These are phyloP conservation scores for Pteronotus mesoamericanus DNA, from an alignment of 2,797 vertebrate genomes.

Conservation along the genomic window DNA sequence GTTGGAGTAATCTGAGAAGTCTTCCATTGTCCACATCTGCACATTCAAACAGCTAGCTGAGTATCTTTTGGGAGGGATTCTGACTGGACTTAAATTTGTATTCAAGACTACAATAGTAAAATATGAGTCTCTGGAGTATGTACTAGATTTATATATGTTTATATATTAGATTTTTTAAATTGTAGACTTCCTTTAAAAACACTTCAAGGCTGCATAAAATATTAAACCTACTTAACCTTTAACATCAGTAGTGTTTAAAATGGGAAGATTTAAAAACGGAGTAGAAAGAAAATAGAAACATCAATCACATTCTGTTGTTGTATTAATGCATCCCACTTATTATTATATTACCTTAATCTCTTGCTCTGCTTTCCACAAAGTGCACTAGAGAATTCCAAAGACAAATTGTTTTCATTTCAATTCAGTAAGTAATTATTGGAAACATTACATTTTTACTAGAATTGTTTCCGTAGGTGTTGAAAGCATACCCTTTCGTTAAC, in stretches of 20 bases:
- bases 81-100: neutral
- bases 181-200: neutral
- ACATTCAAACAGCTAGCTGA: neutral
- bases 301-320: neutral
- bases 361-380: neutral
- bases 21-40: neutral
- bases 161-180: neutral
- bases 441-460: neutral
- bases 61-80: neutral
- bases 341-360: neutral
- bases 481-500: neutral
- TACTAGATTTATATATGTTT: too few species aligned
- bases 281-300: neutral
- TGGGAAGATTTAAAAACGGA: neutral
- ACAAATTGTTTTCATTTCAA: constrained; percentile 8
- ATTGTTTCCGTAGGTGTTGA: neutral
- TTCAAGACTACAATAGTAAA: neutral
- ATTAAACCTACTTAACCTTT: constrained; percentile 7
- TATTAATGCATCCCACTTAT: neutral
- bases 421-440: neutral
- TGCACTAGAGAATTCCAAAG: neutral
- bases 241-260: neutral
- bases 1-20: neutral
- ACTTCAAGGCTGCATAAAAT: neutral
- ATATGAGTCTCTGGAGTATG: neutral